Evolutionary conservation across 1,140 invertebrate species (phyloP), one percentile per base, ranked within the genome.

Genomic region (Laupala kohalensis): DNA sequence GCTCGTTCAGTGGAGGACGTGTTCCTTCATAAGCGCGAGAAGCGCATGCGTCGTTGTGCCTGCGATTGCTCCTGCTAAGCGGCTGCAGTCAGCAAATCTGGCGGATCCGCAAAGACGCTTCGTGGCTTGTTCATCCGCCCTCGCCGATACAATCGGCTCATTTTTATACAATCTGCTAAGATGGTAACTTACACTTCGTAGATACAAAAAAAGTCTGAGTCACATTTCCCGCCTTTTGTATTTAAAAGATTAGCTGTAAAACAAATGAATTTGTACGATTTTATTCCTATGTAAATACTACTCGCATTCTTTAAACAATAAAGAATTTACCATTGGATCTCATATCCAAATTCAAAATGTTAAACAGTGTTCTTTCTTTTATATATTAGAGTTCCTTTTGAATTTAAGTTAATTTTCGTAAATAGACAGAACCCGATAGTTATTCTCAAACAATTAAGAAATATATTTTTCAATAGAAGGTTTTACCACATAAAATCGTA

Each of bases 1-100:
- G 79, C 84, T 73, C 81, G 82, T 29, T 83, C 83, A 37, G 79
- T 84, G 74, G 83, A 81, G 13, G 82, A 85, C 6, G 78, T 81
- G 24, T 53, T 53, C 37, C 69, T 75, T 3, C 72, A 73, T 73
- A 81, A 78, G 72, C 80, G 80, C 62, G 81, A 83, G 68, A 86
- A 86, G 74, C 81, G 86, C 75, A 83, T 87, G 71, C 87, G 86
- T 77, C 84, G 85, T 75, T 86, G 84, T 75, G 81, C 84, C 71
- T 88, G 87, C 77, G 84, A 87, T 77, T 88, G 86, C 76, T 81
- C 82, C 53, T 86, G 84, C 75, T 86, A 83, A 80, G 70, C 37
- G 37, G 1, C 37, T 19, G 1, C n/a, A n/a, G n/a, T n/a, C n/a
- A n/a, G n/a, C n/a, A n/a, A n/a, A n/a, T n/a, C n/a, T n/a, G n/a